A percentile compares a stretch with the other conserved stretches of the same genome.
Evolutionary conservation across 2,113 vertebrate genomes (phyloP).

Genomic region (Ictalurus furcatus): DNA sequence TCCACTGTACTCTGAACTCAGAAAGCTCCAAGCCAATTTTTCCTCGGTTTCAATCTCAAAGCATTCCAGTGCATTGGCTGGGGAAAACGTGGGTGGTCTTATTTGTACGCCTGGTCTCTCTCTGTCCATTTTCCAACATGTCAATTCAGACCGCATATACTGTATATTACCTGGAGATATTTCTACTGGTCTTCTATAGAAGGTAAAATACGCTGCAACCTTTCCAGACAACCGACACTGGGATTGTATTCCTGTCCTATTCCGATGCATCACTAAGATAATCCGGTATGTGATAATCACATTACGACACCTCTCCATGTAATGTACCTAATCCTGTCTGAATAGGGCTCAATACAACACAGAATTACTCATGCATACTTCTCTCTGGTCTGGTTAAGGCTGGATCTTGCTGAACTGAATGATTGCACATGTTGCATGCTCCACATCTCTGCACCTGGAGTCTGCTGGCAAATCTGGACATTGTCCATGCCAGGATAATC

Average conservation of each 20-base stretch:
- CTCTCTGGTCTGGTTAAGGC: background rate
- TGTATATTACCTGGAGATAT: background rate
- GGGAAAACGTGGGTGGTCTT: background rate
- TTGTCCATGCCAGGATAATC: background rate
- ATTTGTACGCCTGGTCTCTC: background rate
- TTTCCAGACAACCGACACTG: too few species aligned
- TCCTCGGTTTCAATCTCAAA: background rate
- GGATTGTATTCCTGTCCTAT: too few species aligned
- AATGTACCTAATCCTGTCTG: background rate
- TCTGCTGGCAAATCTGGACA: background rate
- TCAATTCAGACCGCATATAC: background rate
- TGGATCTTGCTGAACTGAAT: background rate
- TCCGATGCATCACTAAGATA: too few species aligned
- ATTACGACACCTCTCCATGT: background rate
- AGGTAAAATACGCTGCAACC: too few species aligned
- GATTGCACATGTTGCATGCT: background rate
- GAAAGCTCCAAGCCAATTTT: background rate
- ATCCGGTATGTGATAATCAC: too few species aligned
- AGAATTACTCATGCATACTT: slow-evolving; percentile 7
- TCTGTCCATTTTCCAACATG: background rate
- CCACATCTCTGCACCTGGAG: background rate
- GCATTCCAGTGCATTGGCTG: background rate
- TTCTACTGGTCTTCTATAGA: background rate
- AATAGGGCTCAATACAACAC: background rate
- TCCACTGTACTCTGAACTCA: background rate